These are phyloP conservation scores for Tokudaia tokunoshimensis DNA, from an alignment of 2,797 vertebrate species.

Conservation along the genomic window DNA sequence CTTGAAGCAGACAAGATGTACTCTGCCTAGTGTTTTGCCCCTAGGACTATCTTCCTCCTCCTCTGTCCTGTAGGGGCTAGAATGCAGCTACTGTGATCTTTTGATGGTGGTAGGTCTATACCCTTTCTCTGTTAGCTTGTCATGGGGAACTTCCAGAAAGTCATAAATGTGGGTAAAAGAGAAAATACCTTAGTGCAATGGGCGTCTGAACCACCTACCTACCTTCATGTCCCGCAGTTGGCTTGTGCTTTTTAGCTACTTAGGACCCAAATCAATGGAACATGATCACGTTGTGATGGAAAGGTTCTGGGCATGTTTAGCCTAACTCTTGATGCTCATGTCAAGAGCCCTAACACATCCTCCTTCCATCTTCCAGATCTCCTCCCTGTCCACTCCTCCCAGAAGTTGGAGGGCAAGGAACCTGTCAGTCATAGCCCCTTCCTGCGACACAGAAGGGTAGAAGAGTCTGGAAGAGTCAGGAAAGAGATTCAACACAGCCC, in stretches of 20 bases:
- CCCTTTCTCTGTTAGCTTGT: slow-evolving; percentile 24
- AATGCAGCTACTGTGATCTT: background rate
- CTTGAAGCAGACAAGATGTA: background rate
- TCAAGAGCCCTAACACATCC: background rate
- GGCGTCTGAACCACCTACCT: slow-evolving; percentile 12
- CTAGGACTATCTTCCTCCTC: slow-evolving; percentile 22
- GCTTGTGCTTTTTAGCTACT: slow-evolving; percentile 34
- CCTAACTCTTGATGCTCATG: slow-evolving; percentile 21
- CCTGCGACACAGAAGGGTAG: background rate
- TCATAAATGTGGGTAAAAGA: slow-evolving; percentile 8
- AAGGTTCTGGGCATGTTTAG: background rate
- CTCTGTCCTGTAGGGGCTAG: slow-evolving; percentile 9
- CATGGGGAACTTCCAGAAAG: slow-evolving; percentile 49
- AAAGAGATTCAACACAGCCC: slow-evolving; percentile 61
- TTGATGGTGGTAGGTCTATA: background rate
- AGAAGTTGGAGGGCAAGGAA: slow-evolving; percentile 52
- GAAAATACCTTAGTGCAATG: background rate
- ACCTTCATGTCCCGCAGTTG: background rate
- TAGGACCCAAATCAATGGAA: background rate
- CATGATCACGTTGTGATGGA: background rate
- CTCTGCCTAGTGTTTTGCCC: slow-evolving; percentile 12
- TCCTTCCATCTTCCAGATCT: slow-evolving; percentile 13
- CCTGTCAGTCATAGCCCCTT: background rate
- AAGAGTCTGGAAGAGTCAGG: slow-evolving; percentile 47
- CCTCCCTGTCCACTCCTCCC: background rate